phyloP scores from a whole-genome alignment of 2,888 invertebrate species.

The Scaptomyza parva region DNA sequence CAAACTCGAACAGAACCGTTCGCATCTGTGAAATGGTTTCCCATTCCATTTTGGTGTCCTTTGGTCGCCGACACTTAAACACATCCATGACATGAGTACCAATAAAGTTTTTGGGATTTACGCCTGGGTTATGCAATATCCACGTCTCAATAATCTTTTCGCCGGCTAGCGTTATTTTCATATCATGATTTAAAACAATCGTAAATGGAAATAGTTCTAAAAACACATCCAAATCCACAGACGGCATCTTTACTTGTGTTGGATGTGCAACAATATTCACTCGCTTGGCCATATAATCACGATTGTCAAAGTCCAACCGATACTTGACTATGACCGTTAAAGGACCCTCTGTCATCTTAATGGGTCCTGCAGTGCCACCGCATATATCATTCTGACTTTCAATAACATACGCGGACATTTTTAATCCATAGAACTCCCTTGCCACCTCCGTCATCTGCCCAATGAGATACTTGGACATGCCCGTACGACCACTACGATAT shows the following conservation, averaged over 20 bases:
- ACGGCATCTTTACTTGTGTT: conserved; percentile 79
- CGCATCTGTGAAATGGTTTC: conserved; percentile 91
- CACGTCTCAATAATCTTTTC: conserved; percentile 91
- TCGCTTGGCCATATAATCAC: conserved; percentile 87
- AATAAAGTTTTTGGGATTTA: conserved; percentile 86
- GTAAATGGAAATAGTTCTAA: conserved; percentile 95
- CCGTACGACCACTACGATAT: conserved; percentile 92
- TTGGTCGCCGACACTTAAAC: conserved; percentile 92
- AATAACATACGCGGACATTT: conserved; percentile 89
- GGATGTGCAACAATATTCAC: conserved; percentile 83
- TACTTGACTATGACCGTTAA: conserved; percentile 88
- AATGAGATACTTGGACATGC: conserved; percentile 93
- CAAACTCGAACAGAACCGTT: conserved; percentile 94
- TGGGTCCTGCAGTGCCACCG: conserved; percentile 79
- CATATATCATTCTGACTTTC: conserved; percentile 87
- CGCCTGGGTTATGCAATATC: conserved; percentile 86
- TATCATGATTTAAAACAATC: conserved; percentile 90
- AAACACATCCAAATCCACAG: conserved; percentile 89
- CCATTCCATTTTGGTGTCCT: conserved; percentile 92
- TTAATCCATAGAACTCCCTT: conserved; percentile 72
- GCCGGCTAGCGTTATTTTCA: conserved; percentile 92
- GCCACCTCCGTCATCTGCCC: conserved; percentile 96
- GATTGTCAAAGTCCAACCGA: conserved; percentile 94
- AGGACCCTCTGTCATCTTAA: conserved; percentile 79
- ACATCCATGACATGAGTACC: conserved; percentile 89